A percentile compares a stretch with the other conserved stretches of the same genome.
phyloP scores from a whole-genome alignment of 2,113 vertebrate species.

The Progne subis region DNA sequence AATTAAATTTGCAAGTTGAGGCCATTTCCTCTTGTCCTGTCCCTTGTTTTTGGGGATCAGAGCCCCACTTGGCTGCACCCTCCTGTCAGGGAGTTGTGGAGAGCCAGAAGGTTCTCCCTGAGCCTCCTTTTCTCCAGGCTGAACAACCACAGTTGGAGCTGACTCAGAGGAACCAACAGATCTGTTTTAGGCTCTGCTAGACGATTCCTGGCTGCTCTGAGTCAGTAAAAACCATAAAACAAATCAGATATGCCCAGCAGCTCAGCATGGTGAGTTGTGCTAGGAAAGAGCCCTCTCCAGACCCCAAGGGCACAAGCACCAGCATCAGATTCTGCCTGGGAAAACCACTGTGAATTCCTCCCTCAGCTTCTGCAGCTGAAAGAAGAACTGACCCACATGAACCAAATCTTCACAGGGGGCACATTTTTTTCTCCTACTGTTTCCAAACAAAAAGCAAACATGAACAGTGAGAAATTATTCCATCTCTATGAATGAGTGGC shows the following conservation, averaged over 20 bases:
- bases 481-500: background rate
- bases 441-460: slow-evolving; percentile 40
- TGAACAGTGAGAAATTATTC: background rate
- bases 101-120: background rate
- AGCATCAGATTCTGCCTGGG: background rate
- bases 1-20: background rate
- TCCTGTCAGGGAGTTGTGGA: background rate
- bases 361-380: slow-evolving; percentile 3
- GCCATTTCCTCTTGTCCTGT: background rate
- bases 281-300: background rate
- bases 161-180: background rate
- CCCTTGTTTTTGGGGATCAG: background rate
- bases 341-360: background rate
- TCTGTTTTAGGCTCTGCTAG: background rate
- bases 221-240: background rate
- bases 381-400: background rate
- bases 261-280: rapidly evolving
- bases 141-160: background rate
- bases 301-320: background rate
- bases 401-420: slow-evolving; percentile 1
- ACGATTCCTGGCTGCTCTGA: background rate
- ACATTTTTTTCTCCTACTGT: background rate
- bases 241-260: background rate
- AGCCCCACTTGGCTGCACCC: background rate
- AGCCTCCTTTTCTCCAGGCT: background rate